Percentiles rank a stretch among this genome's conserved stretches.
phyloP scores from a whole-genome alignment of 2,113 vertebrate genomes.

The Motacilla alba region DNA sequence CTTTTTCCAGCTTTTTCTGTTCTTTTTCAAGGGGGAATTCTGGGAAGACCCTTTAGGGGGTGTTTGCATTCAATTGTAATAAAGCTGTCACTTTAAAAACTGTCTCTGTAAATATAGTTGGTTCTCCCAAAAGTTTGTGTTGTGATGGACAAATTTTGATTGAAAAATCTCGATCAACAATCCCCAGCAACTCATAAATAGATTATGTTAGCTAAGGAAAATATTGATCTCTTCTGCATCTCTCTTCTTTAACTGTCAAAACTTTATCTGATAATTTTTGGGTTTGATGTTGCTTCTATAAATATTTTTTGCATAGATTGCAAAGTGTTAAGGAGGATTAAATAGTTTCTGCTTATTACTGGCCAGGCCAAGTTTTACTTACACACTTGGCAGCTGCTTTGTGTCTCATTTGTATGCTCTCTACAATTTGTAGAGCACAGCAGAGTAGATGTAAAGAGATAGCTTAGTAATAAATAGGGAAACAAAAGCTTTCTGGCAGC shows the following conservation, averaged over 20 bases:
- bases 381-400: not conserved
- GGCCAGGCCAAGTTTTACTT: conserved; percentile 2
- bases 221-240: not conserved
- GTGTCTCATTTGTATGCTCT: not conserved
- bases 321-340: not conserved
- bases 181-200: not conserved
- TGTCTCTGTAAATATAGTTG: not conserved
- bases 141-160: not conserved
- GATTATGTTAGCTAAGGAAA: not conserved
- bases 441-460: not conserved
- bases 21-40: not conserved
- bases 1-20: not conserved
- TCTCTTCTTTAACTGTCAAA: not conserved
- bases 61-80: not conserved
- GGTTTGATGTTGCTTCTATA: not conserved
- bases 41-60: not conserved
- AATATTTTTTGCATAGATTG: not conserved
- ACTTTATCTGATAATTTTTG: not conserved
- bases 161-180: not conserved
- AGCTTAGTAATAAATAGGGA: conserved; percentile 20
- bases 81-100: not conserved
- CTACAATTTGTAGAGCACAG: not conserved
- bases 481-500: conserved; percentile 1
- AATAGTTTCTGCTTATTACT: not conserved
- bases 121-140: not conserved